These are phyloP conservation scores for Crioceris asparagi DNA, from an alignment of 2,888 invertebrate genomes.

Conservation along the genomic window DNA sequence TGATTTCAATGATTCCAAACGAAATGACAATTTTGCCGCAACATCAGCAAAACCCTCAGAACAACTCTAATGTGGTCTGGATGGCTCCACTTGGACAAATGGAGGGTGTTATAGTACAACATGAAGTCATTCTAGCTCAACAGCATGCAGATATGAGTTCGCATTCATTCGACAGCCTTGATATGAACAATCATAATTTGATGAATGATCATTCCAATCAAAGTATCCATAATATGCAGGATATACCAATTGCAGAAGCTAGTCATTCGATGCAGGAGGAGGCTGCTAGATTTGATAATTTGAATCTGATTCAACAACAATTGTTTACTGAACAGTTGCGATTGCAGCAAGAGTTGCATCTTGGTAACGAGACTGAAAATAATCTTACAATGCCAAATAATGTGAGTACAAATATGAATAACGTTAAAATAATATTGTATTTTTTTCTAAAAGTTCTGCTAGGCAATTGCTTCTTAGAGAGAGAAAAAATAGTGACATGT, in stretches of 20 bases:
- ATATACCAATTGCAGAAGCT: conserved; percentile 26
- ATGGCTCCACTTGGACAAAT: conserved; percentile 28
- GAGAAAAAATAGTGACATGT: no score
- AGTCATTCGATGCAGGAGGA: conserved; percentile 19
- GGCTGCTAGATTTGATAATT: conserved; percentile 27
- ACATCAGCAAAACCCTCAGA: conserved; percentile 28
- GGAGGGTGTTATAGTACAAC: conserved; percentile 29
- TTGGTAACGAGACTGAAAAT: no score
- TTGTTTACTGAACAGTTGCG: conserved; percentile 26
- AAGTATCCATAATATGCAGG: conserved; percentile 27
- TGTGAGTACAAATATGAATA: no score
- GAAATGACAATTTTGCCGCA: conserved; percentile 30
- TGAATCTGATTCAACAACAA: conserved; percentile 29
- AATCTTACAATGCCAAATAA: no score
- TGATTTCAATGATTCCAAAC: conserved; percentile 19
- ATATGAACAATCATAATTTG: conserved; percentile 32
- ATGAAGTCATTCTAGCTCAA: conserved; percentile 31
- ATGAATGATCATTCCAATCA: conserved; percentile 32
- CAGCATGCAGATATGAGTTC: conserved; percentile 27
- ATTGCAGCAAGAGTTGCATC: conserved; percentile 22
- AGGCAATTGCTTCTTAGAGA: no score
- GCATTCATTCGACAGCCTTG: conserved; percentile 31
- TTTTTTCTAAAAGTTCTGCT: no score
- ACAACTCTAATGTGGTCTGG: conserved; percentile 30
- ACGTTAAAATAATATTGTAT: no score